These are phyloP conservation scores for Thryonomys swinderianus DNA, from an alignment of 2,113 vertebrate genomes.

Conservation along the genomic window DNA sequence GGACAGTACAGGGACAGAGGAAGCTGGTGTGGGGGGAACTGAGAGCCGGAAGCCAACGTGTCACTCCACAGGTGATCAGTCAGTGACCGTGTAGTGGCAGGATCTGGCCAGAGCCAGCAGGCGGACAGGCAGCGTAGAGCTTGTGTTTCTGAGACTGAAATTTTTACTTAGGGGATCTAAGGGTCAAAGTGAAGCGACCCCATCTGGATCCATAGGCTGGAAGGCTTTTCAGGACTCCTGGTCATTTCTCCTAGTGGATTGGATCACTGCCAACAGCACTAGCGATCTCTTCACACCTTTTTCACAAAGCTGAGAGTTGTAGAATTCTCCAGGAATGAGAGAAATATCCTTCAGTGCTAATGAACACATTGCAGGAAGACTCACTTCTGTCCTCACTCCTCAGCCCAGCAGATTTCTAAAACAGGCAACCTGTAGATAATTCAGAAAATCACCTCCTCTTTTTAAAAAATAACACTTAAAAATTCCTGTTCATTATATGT, in stretches of 20 bases:
- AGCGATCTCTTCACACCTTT: not conserved
- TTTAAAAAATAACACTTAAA: not conserved
- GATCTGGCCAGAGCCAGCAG: not conserved
- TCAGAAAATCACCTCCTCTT: not conserved
- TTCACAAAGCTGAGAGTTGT: not conserved
- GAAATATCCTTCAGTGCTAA: not conserved
- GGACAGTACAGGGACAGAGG: not conserved
- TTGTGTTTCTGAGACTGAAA: not conserved
- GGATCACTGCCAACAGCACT: not conserved
- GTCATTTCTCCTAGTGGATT: not conserved
- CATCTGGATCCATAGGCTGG: not conserved
- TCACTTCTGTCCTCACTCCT: not conserved
- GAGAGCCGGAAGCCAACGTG: not conserved
- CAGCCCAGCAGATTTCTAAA: not conserved
- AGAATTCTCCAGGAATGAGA: not conserved
- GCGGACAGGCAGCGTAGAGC: not conserved
- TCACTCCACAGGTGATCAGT: not conserved
- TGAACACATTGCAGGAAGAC: not conserved
- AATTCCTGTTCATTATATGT: not conserved
- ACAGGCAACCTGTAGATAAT: not conserved
- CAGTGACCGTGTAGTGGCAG: not conserved
- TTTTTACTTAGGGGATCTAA: not conserved
- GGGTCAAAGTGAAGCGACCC: not conserved
- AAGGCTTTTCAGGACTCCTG: not conserved
- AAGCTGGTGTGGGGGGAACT: not conserved